Percentiles rank a stretch among this genome's conserved stretches.
Conservation (phyloP, 2,888 invertebrate species). For the Stenurella melanura region DNA sequence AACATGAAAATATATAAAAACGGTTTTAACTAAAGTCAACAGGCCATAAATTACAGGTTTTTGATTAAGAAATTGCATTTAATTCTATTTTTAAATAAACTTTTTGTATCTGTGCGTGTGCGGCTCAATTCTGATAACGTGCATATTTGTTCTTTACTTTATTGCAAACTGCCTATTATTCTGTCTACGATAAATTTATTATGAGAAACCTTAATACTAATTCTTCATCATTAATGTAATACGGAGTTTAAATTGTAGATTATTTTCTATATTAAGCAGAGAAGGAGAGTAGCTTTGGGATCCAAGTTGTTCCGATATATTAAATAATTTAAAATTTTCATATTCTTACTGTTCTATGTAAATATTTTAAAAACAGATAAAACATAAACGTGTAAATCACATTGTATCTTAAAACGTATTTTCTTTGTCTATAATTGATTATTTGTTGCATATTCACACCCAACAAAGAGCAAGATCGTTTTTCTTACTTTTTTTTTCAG, state of each 20-base stretch:
- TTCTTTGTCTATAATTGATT: no score
- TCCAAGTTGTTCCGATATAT: not conserved
- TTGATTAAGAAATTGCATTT: constrained; percentile 59
- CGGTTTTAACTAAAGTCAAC: constrained; percentile 49
- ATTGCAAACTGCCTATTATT: constrained; percentile 48
- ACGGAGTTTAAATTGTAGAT: not conserved
- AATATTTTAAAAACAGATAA: no score
- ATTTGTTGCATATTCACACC: no score
- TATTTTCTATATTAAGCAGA: not conserved
- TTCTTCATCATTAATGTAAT: constrained; percentile 1
- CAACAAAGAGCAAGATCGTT: no score
- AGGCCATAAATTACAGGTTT: constrained; percentile 57
- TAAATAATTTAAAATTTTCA: not conserved
- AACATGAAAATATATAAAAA: constrained; percentile 58
- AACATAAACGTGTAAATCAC: no score
- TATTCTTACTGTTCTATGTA: no score
- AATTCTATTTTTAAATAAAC: constrained; percentile 51
- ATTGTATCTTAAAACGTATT: no score
- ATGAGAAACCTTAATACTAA: constrained; percentile 32
- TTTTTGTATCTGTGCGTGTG: constrained; percentile 58
- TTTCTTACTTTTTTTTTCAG: no score
- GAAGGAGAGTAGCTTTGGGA: not conserved
- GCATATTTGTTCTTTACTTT: constrained; percentile 51
- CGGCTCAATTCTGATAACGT: constrained; percentile 50
- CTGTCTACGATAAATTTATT: constrained; percentile 46